Evolutionary conservation across 2,888 invertebrate genomes (phyloP).

Genomic region (Parasteatoda lunata): DNA sequence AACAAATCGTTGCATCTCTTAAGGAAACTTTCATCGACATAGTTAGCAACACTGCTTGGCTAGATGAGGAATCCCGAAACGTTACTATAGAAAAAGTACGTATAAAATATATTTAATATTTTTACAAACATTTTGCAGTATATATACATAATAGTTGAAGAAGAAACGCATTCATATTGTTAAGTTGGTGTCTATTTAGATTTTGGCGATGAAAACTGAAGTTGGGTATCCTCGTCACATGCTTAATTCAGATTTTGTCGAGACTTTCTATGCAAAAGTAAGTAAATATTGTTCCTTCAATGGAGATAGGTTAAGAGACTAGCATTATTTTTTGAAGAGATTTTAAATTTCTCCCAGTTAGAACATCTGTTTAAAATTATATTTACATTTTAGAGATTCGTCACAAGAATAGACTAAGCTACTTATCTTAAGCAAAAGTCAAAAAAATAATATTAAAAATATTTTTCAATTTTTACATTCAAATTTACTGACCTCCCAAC

Average conservation of each 20-base stretch:
- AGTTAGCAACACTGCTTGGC: slow-evolving; percentile 45
- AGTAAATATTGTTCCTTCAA: not conserved
- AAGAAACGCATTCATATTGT: too few relatives aligned
- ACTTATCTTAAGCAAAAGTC: too few relatives aligned
- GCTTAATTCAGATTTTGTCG: slow-evolving; percentile 60
- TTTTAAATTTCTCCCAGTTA: too few relatives aligned
- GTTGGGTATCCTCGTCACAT: slow-evolving; percentile 54
- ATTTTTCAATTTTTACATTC: too few relatives aligned
- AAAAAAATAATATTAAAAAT: too few relatives aligned
- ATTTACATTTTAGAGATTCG: too few relatives aligned
- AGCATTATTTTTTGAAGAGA: too few relatives aligned
- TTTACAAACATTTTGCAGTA: not conserved
- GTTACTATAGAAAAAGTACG: slow-evolving; percentile 61
- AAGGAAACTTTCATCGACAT: slow-evolving; percentile 58
- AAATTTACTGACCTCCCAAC: too few relatives aligned
- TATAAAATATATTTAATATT: not conserved
- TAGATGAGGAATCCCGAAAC: slow-evolving; percentile 62
- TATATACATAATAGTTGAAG: too few relatives aligned
- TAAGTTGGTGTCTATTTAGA: slow-evolving; percentile 11
- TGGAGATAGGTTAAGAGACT: too few relatives aligned
- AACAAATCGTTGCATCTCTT: slow-evolving; percentile 35
- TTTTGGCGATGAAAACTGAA: slow-evolving; percentile 57
- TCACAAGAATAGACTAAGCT: too few relatives aligned
- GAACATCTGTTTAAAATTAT: too few relatives aligned
- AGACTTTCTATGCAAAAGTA: slow-evolving; percentile 66